These are phyloP conservation scores for Chelonus formosanus DNA, from an alignment of 2,888 invertebrate species.

Conservation along the genomic window DNA sequence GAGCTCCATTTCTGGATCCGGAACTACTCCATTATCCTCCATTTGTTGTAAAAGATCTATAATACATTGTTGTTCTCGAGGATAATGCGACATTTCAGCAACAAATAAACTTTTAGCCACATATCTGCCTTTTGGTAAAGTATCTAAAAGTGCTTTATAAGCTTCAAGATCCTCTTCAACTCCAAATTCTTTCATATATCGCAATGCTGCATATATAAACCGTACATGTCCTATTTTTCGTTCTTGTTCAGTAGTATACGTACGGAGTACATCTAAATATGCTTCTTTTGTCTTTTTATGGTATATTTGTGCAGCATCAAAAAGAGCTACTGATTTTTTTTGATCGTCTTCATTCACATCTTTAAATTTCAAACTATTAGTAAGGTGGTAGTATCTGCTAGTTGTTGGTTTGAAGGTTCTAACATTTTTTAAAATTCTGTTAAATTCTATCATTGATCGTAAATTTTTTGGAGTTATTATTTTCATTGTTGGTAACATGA, in stretches of 20 bases:
- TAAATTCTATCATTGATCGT: too few species aligned
- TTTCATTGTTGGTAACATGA: too few species aligned
- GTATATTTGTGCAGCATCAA: slow-evolving; percentile 62
- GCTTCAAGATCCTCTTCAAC: slow-evolving; percentile 86
- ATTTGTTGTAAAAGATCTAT: slow-evolving; percentile 92
- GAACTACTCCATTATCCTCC: slow-evolving; percentile 92
- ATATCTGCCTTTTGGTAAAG: slow-evolving; percentile 89
- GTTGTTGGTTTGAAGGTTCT: too few species aligned
- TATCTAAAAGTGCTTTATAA: slow-evolving; percentile 85
- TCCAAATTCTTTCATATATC: slow-evolving; percentile 88
- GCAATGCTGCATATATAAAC: slow-evolving; percentile 90
- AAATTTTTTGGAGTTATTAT: too few species aligned
- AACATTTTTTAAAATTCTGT: too few species aligned
- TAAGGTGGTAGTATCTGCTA: too few species aligned
- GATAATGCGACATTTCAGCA: slow-evolving; percentile 91
- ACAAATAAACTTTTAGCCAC: slow-evolving; percentile 85
- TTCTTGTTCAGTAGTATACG: slow-evolving; percentile 75
- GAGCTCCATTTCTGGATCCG: slow-evolving; percentile 87
- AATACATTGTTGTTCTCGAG: slow-evolving; percentile 93
- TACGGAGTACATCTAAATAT: slow-evolving; percentile 78
- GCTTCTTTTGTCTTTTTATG: slow-evolving; percentile 72
- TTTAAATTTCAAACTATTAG: too few species aligned
- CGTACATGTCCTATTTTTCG: slow-evolving; percentile 89
- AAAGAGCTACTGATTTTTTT: slow-evolving; percentile 46
- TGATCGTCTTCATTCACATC: too few species aligned